Base-by-base conservation (phyloP, 2,797 vertebrate species). In the Benthosema pterotum region DNA sequence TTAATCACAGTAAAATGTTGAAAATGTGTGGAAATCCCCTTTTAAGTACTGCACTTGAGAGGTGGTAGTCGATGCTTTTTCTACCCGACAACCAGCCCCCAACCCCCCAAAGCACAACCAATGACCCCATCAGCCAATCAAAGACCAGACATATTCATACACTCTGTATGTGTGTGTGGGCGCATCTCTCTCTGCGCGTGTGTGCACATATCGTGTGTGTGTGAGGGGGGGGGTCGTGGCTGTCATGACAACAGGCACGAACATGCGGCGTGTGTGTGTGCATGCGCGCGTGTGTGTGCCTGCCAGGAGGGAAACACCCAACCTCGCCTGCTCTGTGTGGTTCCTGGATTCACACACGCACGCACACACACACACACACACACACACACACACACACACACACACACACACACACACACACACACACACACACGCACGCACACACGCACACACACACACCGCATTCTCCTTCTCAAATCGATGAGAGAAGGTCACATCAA, bases 71-170 rank as follows among this genome's bases (percentile, higher is more conserved):
- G 3, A 25, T 55, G 64, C 47, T 66, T 65, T 63, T 67, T 72
- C 82, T 77, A 76, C 78, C 72, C 74, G 45, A 67, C 71, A 51
- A 79, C 80, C 60, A 56, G 22, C 22, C 5, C n/a, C n/a, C n/a
- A n/a, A 25, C 22, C 22, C 66, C 63, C 74, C 72, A 75, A 77
- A 70, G 75, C 75, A 69, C 72, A 77, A 59, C 16, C 69, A 59
- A 48, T 61, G 47, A 55, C 58, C 32, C 19, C 25, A 51, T 66
- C 64, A 60, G 60, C 74, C 81, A 82, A 83, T 80, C 77, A 73
- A 67, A 46, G 19, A 9, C 9, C 17, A 54, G 65, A 59, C 22
- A 63, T 53, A 51, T 63, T 57, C 46, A 70, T 7, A 52, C 16
- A 22, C 66, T 47, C 42, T 18, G 18, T 54, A 18, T 7, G 5